Evolutionary conservation across 2,888 invertebrate genomes (phyloP).

Genomic region (Bedellia somnulentella): DNA sequence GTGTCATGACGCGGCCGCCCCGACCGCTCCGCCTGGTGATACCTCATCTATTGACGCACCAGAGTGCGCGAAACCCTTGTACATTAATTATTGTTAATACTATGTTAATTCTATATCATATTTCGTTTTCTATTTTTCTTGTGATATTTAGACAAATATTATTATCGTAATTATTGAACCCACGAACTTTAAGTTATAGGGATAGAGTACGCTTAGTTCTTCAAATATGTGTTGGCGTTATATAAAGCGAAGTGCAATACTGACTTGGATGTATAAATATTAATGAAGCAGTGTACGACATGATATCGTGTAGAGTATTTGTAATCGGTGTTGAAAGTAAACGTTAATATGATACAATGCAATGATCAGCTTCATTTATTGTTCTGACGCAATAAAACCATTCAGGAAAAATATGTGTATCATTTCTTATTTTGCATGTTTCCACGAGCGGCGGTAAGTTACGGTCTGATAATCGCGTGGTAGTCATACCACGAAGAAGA

Average conservation of each 20-base stretch:
- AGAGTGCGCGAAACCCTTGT: conserved; percentile 35
- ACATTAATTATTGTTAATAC: conserved; percentile 58
- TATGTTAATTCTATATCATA: conserved; percentile 57
- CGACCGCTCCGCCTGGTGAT: conserved; percentile 41
- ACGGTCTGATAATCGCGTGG: too few relatives aligned
- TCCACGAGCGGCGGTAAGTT: too few relatives aligned
- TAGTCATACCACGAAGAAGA: too few relatives aligned
- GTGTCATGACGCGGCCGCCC: conserved; percentile 52
- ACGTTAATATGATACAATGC: conserved; percentile 58
- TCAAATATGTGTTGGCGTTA: conserved; percentile 26
- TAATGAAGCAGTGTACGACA: conserved; percentile 38
- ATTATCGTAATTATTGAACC: conserved; percentile 44
- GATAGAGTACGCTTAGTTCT: conserved; percentile 34
- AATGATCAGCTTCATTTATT: conserved; percentile 60
- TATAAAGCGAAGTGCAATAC: conserved; percentile 53
- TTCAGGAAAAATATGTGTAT: conserved; percentile 34
- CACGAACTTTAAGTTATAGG: conserved; percentile 58
- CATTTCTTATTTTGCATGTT: too few relatives aligned
- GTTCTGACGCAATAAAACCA: conserved; percentile 60
- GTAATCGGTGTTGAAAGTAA: conserved; percentile 62
- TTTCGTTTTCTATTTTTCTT: conserved; percentile 60
- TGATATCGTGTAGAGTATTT: conserved; percentile 52
- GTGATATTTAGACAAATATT: conserved; percentile 60
- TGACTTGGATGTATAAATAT: conserved; percentile 47
- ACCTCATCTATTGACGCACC: conserved; percentile 23